phyloP scores from a whole-genome alignment of 2,113 vertebrate genomes.

The Pollachius pollachius region DNA sequence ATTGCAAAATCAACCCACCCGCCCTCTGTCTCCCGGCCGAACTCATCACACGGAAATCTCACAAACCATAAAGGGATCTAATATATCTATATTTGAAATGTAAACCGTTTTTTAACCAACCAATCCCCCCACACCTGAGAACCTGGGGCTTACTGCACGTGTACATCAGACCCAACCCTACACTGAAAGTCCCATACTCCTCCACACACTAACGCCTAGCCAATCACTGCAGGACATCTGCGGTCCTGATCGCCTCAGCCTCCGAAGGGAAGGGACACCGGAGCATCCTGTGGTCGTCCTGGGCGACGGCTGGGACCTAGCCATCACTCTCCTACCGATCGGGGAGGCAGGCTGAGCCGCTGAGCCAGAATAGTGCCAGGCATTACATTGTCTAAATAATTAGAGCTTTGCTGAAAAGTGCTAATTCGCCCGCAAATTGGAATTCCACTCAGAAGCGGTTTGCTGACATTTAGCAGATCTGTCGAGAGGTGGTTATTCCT shows the following conservation, averaged over 20 bases:
- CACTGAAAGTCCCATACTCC: too few relatives aligned
- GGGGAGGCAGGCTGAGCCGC: slow-evolving; percentile 57
- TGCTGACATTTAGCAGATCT: slow-evolving; percentile 81
- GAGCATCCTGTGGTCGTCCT: slow-evolving; percentile 22
- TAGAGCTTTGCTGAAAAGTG: slow-evolving; percentile 65
- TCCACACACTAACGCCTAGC: too few relatives aligned
- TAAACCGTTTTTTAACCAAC: too few relatives aligned
- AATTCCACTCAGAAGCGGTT: slow-evolving; percentile 76
- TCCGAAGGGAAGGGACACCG: slow-evolving; percentile 47
- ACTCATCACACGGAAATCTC: too few relatives aligned
- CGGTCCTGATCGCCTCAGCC: too few relatives aligned
- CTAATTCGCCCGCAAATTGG: slow-evolving; percentile 79
- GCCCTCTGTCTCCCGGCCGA: too few relatives aligned
- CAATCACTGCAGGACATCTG: too few relatives aligned
- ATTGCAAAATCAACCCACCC: background rate
- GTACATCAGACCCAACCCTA: slow-evolving; percentile 15
- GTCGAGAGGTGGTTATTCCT: slow-evolving; percentile 62
- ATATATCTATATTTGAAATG: too few relatives aligned
- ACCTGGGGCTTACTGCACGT: slow-evolving; percentile 36
- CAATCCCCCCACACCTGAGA: slow-evolving; percentile 7
- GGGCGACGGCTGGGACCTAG: slow-evolving; percentile 67
- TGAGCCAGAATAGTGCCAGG: slow-evolving; percentile 66
- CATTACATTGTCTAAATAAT: slow-evolving; percentile 77
- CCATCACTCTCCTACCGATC: slow-evolving; percentile 56
- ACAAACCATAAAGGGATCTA: too few relatives aligned